Evolutionary conservation across 2,797 vertebrate genomes (phyloP), one percentile per base, ranked within the genome.

Genomic region (Crenichthys baileyi): DNA sequence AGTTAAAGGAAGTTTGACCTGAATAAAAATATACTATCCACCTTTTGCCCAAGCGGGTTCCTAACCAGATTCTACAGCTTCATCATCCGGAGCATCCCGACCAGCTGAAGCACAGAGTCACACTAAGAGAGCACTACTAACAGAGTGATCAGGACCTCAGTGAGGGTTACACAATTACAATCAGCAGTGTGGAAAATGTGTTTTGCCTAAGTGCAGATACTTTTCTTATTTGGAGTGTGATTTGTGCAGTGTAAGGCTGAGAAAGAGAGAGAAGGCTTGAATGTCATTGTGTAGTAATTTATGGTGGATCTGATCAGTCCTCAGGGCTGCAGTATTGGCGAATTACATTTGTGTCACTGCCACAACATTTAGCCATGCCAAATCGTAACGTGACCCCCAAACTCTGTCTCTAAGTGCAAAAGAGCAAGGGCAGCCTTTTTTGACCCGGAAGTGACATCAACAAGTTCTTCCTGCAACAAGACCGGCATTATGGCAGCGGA

Each of bases 401-500:
- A 22, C 48, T 36, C 36, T 36, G 2, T 31, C 29, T 60, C 58
- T 13, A 31, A 16, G 13, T 8, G 63, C 12, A 67, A 67, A 67
- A 6, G 39, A 22, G 24, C 24, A 3, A 15, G 36, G 39, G 7
- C 26, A 2, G 2, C 36, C 36, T 36, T 36, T 68, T 63, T 72
- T 92, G 85, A 94, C 87, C 93, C 93, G 95, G 94, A 94, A 96
- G 91, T 95, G 87, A 86, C 75, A 24, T 80, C 39, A 68, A 48
- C 46, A 88, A 95, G 50, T 81, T 11, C 90, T 97, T 97, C 97
- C 97, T 96, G 96, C 88, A 94, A 90, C 88, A 85, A 89, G 84
- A 94, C 96, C 95, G 95, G 97, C 95, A 97, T 96, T 94, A 99
- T 99, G 98, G 98, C 97, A 91, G 96, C 98, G 87, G 98, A 98